Percentiles rank a stretch among this genome's conserved stretches.
Evolutionary conservation across 2,888 invertebrate genomes (phyloP).

Genomic region (Carcina quercana): DNA sequence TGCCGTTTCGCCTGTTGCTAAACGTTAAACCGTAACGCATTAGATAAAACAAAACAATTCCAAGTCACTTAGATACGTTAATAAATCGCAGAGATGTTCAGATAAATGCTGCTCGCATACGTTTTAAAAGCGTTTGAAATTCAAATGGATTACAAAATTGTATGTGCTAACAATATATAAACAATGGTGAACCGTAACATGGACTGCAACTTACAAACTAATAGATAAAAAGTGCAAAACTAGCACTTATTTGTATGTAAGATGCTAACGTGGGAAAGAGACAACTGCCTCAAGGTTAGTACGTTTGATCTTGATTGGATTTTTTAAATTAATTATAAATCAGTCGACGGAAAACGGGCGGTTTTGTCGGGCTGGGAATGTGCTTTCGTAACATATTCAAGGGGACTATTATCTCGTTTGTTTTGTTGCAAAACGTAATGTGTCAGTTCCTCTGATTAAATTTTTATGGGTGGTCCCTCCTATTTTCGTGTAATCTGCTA

Average conservation of each 20-base stretch:
- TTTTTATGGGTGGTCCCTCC: too few relatives aligned
- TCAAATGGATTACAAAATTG: slow-evolving; percentile 39
- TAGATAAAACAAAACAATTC: slow-evolving; percentile 27
- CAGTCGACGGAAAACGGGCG: slow-evolving; percentile 21
- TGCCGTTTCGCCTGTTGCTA: slow-evolving; percentile 16
- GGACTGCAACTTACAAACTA: slow-evolving; percentile 34
- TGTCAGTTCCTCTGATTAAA: too few relatives aligned
- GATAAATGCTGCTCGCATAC: slow-evolving; percentile 29
- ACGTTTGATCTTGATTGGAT: slow-evolving; percentile 33
- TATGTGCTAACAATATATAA: slow-evolving; percentile 44
- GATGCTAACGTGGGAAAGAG: slow-evolving; percentile 47
- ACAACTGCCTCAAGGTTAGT: slow-evolving; percentile 37
- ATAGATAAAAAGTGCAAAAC: slow-evolving; percentile 33
- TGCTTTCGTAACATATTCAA: slow-evolving; percentile 8
- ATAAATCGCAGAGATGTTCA: slow-evolving; percentile 48
- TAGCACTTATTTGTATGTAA: slow-evolving; percentile 25
- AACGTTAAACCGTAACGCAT: slow-evolving; percentile 22
- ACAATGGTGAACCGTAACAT: slow-evolving; percentile 47
- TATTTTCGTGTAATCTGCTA: too few relatives aligned
- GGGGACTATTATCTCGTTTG: slow-evolving; percentile 7
- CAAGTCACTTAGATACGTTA: slow-evolving; percentile 28
- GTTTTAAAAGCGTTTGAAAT: slow-evolving; percentile 35
- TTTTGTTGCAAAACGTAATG: too few relatives aligned
- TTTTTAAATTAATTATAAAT: slow-evolving; percentile 33
- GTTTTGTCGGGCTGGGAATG: slow-evolving; percentile 7